Base-by-base conservation (phyloP, 2,888 invertebrate genomes). In the Camponotus fellah region DNA sequence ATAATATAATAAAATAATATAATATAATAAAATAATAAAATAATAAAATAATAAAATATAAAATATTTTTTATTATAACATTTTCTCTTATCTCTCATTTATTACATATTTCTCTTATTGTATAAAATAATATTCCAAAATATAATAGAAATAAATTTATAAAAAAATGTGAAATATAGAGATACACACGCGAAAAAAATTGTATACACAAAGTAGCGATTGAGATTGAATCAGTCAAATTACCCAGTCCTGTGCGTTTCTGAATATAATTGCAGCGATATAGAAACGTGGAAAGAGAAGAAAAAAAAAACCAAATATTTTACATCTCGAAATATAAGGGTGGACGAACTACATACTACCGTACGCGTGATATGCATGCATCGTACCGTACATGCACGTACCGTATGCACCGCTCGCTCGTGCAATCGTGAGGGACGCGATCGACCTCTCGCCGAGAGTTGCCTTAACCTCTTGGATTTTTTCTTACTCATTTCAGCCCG, bases 401-500 rank as follows among this genome's bases (percentile, higher is more conserved):
- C 87, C 82, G 80, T 58, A 85, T 82, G 80, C 80, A 71, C 83
- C 83, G 77, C 62, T 43, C 68, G 85, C 72, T 89, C 88, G 89
- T 89, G 89, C 87, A 90, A 91, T 92, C 93, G 92, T 91, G 93
- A 93, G 93, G 92, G 91, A 92, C 92, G 92, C 92, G 94, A 92
- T 93, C 93, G 92, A 93, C 93, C 94, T 93, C 93, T 93, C 87
- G 91, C 90, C 91, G 90, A 91, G 93, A 93, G 92, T 92, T 92
- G 93, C 92, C 92, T 94, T 94, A 93, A 94, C 93, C 93, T 94
- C 92, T 90, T 92, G 86, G 83, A 88, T 89, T 91, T 92, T 95
- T 92, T 94, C 93, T 96, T 93, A 88, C 91, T 96, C 96, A 96
- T 97, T 97, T 92, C 96, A 99, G 99, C 99, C 94, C 97, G 97